Conservation (phyloP, 2,113 vertebrate genomes). For the Physeter macrocephalus region DNA sequence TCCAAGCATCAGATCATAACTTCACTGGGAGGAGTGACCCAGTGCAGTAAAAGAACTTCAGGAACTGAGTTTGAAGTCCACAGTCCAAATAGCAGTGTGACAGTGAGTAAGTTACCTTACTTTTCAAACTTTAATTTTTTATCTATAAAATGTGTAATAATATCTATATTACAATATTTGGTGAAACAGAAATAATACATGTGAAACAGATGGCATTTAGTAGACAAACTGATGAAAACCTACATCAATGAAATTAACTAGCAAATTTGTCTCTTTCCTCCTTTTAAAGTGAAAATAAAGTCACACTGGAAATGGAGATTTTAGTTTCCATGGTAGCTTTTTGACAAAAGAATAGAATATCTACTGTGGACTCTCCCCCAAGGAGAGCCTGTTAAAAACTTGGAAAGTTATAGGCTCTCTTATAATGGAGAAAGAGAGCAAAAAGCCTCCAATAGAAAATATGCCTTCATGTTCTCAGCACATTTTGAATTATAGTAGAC, state of each 20-base stretch:
- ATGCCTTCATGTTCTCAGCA: neutral
- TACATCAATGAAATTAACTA: neutral
- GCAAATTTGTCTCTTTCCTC: neutral
- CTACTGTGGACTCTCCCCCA: neutral
- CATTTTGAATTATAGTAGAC: slow-evolving; percentile 52
- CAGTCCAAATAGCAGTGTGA: neutral
- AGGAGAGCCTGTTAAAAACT: slow-evolving; percentile 21
- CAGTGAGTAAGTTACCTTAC: neutral
- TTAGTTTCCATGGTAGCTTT: neutral
- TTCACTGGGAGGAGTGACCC: neutral
- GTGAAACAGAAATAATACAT: neutral
- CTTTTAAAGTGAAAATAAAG: neutral
- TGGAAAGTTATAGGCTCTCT: slow-evolving; percentile 30
- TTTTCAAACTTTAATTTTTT: neutral
- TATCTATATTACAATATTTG: neutral
- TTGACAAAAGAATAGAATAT: slow-evolving; percentile 4
- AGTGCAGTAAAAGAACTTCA: fast-evolving
- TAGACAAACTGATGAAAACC: neutral
- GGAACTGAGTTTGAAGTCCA: neutral
- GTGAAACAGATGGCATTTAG: neutral
- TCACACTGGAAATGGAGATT: neutral
- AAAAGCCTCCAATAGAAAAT: slow-evolving; percentile 26
- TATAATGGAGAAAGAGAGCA: slow-evolving; percentile 2
- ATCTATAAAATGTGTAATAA: neutral
- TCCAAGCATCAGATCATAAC: neutral